Base-by-base conservation (phyloP, 2,113 vertebrate genomes). In the Ophthalmotilapia sp. region DNA sequence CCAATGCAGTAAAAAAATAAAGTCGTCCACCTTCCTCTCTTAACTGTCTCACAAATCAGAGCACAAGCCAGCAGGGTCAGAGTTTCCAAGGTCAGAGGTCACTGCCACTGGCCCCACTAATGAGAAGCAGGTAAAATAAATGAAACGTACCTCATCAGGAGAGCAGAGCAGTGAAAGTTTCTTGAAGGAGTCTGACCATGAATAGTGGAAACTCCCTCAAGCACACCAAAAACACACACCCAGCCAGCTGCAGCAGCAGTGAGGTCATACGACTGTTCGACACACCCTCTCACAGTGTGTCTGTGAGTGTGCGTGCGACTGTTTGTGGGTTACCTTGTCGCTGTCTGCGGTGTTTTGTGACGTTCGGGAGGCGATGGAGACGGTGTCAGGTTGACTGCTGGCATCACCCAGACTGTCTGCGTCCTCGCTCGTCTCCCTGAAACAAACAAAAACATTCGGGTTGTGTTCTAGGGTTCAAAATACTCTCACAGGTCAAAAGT, bases 341-440 rank as follows among this genome's bases (percentile, higher is more conserved):
- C 98, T 99, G 96, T 99, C 99, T 79, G 98, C 97, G 1, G 99
- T 99, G 96, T 99, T 99, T 92, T 99, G 99, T 2, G 99, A 99
- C 3, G 98, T 99, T 53, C 99, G 95, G 65, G 99, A 99, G 62
- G 99, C 98, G 83, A 99, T 99, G 93, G 99, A 99, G 93, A 99
- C 98, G 36, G 98, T 99, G 93, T 99, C 99, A 1, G 98, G 98
- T 77, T 99, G 99, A 89, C 98, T 99, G 96, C 98, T 99, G 86
- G 98, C 98, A 53, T 99, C 99, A 5, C 99, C 99, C 94, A 99
- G 97, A 86, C 98, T 99, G 96, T 99, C 99, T 19, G 96, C 97
- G 26, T 99, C 99, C 91, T 99, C 99, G 31, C 98, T 97, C 51
- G 97, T 97, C 82, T 99, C 99, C 94, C 99, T 99, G 95, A 54